Conservation (phyloP, 2,797 vertebrate species). For the Dicrostonyx torquatus region DNA sequence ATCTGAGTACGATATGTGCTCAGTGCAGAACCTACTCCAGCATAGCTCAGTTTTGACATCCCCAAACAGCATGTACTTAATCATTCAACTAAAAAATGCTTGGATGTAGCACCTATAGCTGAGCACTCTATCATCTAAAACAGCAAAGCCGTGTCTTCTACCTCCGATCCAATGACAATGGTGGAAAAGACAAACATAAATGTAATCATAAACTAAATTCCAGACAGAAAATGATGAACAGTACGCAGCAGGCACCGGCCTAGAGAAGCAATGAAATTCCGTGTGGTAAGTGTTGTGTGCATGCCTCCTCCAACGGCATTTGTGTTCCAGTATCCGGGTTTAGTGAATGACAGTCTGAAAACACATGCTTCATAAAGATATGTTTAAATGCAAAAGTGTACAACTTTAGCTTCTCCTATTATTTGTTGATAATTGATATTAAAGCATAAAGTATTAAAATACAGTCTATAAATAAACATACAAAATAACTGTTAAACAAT, state of each 20-base stretch:
- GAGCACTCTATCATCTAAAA: background rate
- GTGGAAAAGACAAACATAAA: background rate
- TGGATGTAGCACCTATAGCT: background rate
- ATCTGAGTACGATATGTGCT: background rate
- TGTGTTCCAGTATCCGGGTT: background rate
- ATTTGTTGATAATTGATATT: background rate
- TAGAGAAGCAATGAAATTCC: background rate
- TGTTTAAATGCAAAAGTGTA: background rate
- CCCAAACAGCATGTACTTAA: background rate
- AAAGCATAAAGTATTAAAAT: slow-evolving; percentile 21
- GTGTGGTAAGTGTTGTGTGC: background rate
- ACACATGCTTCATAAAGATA: background rate
- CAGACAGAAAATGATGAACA: background rate
- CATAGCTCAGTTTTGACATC: background rate
- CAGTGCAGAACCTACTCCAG: background rate
- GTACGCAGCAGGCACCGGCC: background rate
- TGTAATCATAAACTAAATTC: background rate
- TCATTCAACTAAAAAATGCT: background rate
- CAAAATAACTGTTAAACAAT: background rate
- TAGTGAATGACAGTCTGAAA: background rate
- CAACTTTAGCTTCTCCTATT: background rate
- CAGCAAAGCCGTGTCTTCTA: background rate
- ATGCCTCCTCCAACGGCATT: background rate
- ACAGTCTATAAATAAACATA: background rate
- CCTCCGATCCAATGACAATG: background rate